Evolutionary conservation across 2,797 vertebrate genomes (phyloP), one percentile per base, ranked within the genome.

Genomic region (Chloroceryle amazona): DNA sequence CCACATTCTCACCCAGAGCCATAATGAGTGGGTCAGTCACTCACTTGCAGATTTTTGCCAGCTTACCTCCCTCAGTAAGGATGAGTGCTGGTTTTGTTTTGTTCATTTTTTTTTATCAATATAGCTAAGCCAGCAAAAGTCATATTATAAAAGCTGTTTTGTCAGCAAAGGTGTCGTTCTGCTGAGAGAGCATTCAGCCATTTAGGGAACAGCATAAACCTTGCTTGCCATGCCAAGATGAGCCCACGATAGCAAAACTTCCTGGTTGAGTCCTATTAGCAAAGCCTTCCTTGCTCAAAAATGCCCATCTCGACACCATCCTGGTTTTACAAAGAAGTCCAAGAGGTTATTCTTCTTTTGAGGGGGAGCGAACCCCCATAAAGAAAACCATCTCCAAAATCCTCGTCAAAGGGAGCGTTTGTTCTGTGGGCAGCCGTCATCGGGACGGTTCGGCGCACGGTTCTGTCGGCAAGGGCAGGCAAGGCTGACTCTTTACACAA

Each of bases 111-210:
- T 60, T 93, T 92, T 89, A 78, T 54, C 91, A 58, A 80, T 87
- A 91, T 4, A 88, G 89, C 95, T 33, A 95, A 95, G 87, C 60
- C 84, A 96, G 94, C 89, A 91, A 17, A 78, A 92, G 81, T 89
- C 65, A 37, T 31, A 72, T 62, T 89, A 26, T 29, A 39, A 89
- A 91, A 95, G 75, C 81, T 87, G 75, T 61, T 33, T 42, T 51
- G 49, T 96, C 92, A 94, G 96, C 94, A 88, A 54, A 96, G 92
- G 93, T 92, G 78, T 55, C 11, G 46, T 92, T 95, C 51, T 94
- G 96, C 95, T 96, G 96, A 93, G 91, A 72, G 90, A 26, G 72
- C 81, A 1, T 21, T 93, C 72, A 66, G 49, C 81, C 72, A 3
- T 85, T 91, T 83, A 78, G 75, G 86, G 72, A 96, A 15, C 81